Percentiles rank a stretch among this genome's conserved stretches.
phyloP scores from a whole-genome alignment of 2,797 vertebrate genomes.

The Xyrichtys novacula region DNA sequence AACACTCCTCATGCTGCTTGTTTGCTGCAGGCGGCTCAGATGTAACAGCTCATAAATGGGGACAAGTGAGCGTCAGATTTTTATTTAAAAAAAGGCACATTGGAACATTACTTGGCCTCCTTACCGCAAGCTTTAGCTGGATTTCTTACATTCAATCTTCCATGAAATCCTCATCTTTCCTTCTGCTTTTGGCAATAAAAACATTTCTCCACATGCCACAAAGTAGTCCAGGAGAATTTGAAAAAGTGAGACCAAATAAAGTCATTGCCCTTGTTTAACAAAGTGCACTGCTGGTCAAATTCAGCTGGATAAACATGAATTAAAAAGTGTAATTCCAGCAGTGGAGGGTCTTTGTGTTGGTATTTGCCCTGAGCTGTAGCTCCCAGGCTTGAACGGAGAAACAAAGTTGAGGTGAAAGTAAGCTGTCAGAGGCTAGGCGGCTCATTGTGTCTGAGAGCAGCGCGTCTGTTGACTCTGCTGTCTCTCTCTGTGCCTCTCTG shows the following conservation, averaged over 20 bases:
- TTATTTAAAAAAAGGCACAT: not conserved
- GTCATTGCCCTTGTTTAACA: not conserved
- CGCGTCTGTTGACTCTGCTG: conserved; percentile 38
- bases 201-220: not conserved
- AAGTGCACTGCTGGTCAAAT: not conserved
- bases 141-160: not conserved
- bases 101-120: not conserved
- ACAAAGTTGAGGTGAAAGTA: conserved; percentile 66
- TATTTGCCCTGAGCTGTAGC: conserved; percentile 13
- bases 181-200: not conserved
- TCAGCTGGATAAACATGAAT: not conserved
- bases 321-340: not conserved
- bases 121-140: not conserved
- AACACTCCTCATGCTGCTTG: not conserved
- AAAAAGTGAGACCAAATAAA: not conserved
- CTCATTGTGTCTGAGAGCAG: conserved; percentile 66
- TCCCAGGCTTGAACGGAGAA: conserved; percentile 40
- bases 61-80: conserved; percentile 2
- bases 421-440: conserved; percentile 37
- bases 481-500: not conserved
- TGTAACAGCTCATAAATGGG: not conserved
- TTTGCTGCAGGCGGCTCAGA: not conserved
- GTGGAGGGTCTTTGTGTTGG: not conserved
- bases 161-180: not conserved
- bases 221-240: not conserved